Evolutionary conservation across 2,113 vertebrate genomes (phyloP).

Genomic region (Ptilorrhoa leucosticta): DNA sequence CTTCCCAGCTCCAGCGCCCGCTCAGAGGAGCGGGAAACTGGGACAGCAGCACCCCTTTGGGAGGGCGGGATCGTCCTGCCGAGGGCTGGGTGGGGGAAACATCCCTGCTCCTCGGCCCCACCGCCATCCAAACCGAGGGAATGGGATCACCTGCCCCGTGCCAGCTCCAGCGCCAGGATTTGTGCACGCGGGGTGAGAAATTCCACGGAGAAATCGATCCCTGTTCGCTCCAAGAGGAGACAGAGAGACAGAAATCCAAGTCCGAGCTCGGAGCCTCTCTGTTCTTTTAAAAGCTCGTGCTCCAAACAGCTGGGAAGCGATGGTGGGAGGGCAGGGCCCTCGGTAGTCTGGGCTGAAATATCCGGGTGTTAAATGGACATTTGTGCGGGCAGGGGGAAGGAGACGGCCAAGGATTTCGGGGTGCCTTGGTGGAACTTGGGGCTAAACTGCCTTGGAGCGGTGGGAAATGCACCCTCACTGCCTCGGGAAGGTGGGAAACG

Average conservation of each 20-base stretch:
- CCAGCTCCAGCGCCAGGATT: neutral
- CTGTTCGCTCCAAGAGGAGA: neutral
- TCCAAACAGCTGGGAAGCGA: neutral
- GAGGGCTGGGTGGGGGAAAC: rapidly evolving
- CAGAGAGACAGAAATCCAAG: neutral
- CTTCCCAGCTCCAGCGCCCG: neutral
- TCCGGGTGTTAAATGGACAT: neutral
- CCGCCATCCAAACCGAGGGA: rapidly evolving
- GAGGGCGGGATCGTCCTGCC: neutral
- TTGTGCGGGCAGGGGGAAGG: neutral
- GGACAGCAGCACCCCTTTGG: neutral
- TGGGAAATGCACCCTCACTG: neutral
- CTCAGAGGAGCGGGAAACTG: neutral
- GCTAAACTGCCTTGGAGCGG: neutral
- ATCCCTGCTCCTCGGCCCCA: neutral
- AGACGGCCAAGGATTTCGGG: neutral
- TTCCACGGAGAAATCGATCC: neutral
- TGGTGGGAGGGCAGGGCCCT: constrained; percentile 33
- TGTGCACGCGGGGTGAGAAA: neutral
- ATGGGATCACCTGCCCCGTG: neutral
- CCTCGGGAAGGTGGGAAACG: neutral
- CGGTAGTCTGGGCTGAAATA: neutral
- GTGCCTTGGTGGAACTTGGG: neutral
- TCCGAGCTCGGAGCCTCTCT: neutral
- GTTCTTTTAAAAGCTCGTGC: neutral